Evolutionary conservation across 2,888 invertebrate genomes (phyloP).

Genomic region (Pegoplata infirma): DNA sequence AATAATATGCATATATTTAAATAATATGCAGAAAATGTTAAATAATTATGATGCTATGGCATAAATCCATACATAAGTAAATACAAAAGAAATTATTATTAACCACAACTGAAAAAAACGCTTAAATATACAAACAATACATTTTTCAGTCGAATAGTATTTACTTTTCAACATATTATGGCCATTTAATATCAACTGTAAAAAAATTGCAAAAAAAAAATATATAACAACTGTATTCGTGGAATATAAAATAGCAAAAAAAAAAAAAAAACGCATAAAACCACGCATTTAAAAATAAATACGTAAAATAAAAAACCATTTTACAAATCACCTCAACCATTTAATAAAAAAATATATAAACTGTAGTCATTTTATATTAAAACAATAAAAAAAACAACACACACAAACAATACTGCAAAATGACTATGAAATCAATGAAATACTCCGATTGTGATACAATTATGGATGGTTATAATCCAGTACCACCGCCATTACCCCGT

Average conservation of each 20-base stretch:
- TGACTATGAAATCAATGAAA: slow-evolving; percentile 79
- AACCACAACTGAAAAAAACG: slow-evolving; percentile 47
- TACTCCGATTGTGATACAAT: slow-evolving; percentile 79
- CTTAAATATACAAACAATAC: slow-evolving; percentile 31
- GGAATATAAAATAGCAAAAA: not conserved
- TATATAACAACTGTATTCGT: slow-evolving; percentile 20
- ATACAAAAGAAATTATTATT: slow-evolving; percentile 54
- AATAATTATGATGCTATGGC: not conserved
- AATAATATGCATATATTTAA: not conserved
- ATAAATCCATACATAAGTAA: not conserved
- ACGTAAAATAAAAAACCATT: too few relatives aligned
- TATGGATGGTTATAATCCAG: slow-evolving; percentile 79
- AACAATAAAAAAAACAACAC: not conserved
- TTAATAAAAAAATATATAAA: slow-evolving; percentile 26
- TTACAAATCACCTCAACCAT: slow-evolving; percentile 41
- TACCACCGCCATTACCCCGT: slow-evolving; percentile 78
- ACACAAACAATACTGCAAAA: slow-evolving; percentile 66
- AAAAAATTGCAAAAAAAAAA: slow-evolving; percentile 14
- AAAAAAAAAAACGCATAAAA: not conserved
- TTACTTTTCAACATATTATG: slow-evolving; percentile 43
- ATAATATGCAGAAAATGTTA: slow-evolving; percentile 1
- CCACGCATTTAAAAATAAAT: slow-evolving; percentile 17
- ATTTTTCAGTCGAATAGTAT: not conserved
- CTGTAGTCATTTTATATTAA: slow-evolving; percentile 36
- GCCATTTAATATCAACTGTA: too few relatives aligned